Evolutionary conservation across 2,113 vertebrate genomes (phyloP).

Genomic region (Hyaena hyaena): DNA sequence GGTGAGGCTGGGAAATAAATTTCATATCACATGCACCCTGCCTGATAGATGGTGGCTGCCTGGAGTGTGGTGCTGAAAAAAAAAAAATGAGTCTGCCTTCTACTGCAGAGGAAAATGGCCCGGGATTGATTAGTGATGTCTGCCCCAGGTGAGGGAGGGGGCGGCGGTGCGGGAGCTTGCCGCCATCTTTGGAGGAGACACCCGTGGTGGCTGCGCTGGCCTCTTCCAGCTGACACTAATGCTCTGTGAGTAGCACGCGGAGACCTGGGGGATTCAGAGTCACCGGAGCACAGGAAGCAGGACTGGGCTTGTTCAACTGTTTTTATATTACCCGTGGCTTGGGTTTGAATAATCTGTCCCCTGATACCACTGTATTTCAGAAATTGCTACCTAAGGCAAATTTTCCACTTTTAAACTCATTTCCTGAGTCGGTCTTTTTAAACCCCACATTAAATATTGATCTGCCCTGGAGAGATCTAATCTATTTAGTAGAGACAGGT

Average conservation of each 20-base stretch:
- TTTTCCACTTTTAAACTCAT: constrained; percentile 86
- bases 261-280: constrained; percentile 20
- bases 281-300: background rate
- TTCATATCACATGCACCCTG: background rate
- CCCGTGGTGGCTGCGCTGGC: background rate
- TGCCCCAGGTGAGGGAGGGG: background rate
- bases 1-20: background rate
- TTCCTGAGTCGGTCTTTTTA: constrained; percentile 87
- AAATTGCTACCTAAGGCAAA: constrained; percentile 88
- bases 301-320: constrained; percentile 65
- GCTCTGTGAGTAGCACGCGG: background rate
- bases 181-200: background rate
- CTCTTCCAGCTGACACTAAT: background rate
- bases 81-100: background rate
- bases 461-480: constrained; percentile 83
- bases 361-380: constrained; percentile 79
- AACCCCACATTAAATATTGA: constrained; percentile 90
- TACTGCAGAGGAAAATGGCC: background rate
- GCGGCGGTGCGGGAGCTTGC: background rate
- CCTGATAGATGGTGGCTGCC: background rate
- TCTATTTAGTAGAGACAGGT: constrained; percentile 77
- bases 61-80: background rate
- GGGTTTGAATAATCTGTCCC: constrained; percentile 80
- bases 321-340: constrained; percentile 72
- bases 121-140: constrained; percentile 56